These are phyloP conservation scores for Heptranchias perlo DNA, from an alignment of 2,113 vertebrate species.

Conservation along the genomic window DNA sequence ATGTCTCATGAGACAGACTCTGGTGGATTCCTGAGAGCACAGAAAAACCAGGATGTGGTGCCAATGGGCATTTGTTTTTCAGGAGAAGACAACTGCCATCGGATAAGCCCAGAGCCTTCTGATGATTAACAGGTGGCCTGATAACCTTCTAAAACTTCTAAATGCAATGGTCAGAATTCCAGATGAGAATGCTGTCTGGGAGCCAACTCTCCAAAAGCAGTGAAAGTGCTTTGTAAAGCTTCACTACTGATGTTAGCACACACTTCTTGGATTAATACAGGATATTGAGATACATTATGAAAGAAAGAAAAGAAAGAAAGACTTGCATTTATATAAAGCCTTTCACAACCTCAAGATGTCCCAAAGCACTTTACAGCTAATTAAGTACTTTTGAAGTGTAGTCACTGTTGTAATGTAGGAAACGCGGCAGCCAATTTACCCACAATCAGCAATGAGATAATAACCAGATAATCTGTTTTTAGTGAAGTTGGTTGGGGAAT, in stretches of 20 bases:
- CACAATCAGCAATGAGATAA: background rate
- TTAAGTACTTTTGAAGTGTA: too few relatives aligned
- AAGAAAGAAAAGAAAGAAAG: background rate
- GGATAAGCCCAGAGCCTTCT: background rate
- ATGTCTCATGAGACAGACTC: background rate
- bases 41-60: slow-evolving; percentile 4
- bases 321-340: background rate
- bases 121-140: background rate
- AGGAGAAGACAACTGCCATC: background rate
- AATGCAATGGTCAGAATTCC: background rate
- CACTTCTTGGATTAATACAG: background rate
- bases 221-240: background rate
- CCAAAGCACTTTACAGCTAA: background rate
- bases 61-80: slow-evolving; percentile 6
- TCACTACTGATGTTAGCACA: background rate
- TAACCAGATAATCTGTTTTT: background rate
- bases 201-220: background rate
- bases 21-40: background rate
- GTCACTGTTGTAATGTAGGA: background rate
- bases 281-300: background rate
- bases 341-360: background rate
- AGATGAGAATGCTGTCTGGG: background rate
- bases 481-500: background rate
- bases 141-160: background rate
- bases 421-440: background rate